Evolutionary conservation across 2,888 invertebrate species (phyloP).

Genomic region (Drosophila lacicola): DNA sequence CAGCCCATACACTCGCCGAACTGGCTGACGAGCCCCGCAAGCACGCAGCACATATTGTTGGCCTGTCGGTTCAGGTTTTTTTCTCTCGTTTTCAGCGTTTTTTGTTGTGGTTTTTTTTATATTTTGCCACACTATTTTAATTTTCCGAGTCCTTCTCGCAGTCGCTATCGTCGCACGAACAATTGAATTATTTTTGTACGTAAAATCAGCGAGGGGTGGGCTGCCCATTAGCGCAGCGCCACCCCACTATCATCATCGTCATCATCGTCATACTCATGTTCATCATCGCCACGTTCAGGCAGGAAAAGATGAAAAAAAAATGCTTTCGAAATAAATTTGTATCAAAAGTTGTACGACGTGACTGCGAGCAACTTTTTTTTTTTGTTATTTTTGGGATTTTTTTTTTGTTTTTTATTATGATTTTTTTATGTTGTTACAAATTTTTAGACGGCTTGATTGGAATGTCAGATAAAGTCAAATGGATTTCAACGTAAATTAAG

Average conservation of each 20-base stretch:
- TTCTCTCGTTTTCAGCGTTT: slow-evolving; percentile 42
- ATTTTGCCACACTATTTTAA: slow-evolving; percentile 70
- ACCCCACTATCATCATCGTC: slow-evolving; percentile 76
- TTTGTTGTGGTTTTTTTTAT: slow-evolving; percentile 47
- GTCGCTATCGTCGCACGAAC: slow-evolving; percentile 64
- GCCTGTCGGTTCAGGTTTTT: slow-evolving; percentile 45
- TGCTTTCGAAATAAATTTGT: slow-evolving; percentile 65
- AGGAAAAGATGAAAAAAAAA: slow-evolving; percentile 36
- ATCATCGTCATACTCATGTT: slow-evolving; percentile 30
- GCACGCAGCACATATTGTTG: slow-evolving; percentile 67
- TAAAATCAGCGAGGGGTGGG: slow-evolving; percentile 79
- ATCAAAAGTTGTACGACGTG: slow-evolving; percentile 74
- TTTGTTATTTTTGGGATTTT: slow-evolving; percentile 44
- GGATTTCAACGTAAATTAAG: slow-evolving; percentile 78
- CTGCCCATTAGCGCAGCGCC: slow-evolving; percentile 78
- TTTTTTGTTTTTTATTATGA: slow-evolving; percentile 56
- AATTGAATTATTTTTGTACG: slow-evolving; percentile 83
- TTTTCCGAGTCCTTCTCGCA: slow-evolving; percentile 67
- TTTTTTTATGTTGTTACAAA: slow-evolving; percentile 65
- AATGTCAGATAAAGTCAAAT: slow-evolving; percentile 84
- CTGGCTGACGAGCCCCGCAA: slow-evolving; percentile 35
- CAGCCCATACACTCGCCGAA: slow-evolving; percentile 29
- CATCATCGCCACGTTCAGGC: slow-evolving; percentile 30
- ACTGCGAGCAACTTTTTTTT: slow-evolving; percentile 60
- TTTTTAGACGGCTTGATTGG: slow-evolving; percentile 82